phyloP scores from a whole-genome alignment of 1,140 invertebrate species.

The Danaus melanippus region DNA sequence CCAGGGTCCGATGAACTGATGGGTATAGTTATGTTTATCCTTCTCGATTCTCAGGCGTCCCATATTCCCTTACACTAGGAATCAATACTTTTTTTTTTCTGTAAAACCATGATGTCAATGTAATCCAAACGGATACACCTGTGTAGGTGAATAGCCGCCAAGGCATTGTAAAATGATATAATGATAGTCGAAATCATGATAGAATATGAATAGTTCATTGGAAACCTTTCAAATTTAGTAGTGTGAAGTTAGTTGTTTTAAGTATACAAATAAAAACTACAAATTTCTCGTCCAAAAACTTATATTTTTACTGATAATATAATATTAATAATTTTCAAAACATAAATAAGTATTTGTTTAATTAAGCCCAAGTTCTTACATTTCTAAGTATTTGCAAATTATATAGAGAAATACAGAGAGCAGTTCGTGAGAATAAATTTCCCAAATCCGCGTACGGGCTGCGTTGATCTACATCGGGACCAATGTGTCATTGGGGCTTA shows the following conservation, averaged over 20 bases:
- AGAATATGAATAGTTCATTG: too few relatives aligned
- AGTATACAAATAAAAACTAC: too few relatives aligned
- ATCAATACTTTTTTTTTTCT: slow-evolving; percentile 52
- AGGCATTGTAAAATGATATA: too few relatives aligned
- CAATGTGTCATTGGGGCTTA: slow-evolving; percentile 44
- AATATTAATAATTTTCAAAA: too few relatives aligned
- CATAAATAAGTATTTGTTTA: too few relatives aligned
- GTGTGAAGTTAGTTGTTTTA: too few relatives aligned
- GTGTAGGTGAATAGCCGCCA: slow-evolving; percentile 23
- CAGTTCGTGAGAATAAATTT: slow-evolving; percentile 47
- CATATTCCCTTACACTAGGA: slow-evolving; percentile 37
- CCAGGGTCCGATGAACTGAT: slow-evolving; percentile 31
- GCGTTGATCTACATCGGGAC: slow-evolving; percentile 42
- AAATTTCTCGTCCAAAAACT: too few relatives aligned
- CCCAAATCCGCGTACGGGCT: slow-evolving; percentile 44
- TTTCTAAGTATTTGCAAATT: background rate
- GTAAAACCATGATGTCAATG: slow-evolving; percentile 38
- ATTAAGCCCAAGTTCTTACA: too few relatives aligned
- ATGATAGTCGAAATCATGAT: too few relatives aligned
- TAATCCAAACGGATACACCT: slow-evolving; percentile 47
- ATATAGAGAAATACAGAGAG: slow-evolving; percentile 5
- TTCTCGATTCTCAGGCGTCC: slow-evolving; percentile 29
- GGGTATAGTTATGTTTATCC: slow-evolving; percentile 44
- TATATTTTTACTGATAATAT: too few relatives aligned
- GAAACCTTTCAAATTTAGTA: too few relatives aligned